Evolutionary conservation across 2,888 invertebrate genomes (phyloP).

Genomic region (Drosophila cracens): DNA sequence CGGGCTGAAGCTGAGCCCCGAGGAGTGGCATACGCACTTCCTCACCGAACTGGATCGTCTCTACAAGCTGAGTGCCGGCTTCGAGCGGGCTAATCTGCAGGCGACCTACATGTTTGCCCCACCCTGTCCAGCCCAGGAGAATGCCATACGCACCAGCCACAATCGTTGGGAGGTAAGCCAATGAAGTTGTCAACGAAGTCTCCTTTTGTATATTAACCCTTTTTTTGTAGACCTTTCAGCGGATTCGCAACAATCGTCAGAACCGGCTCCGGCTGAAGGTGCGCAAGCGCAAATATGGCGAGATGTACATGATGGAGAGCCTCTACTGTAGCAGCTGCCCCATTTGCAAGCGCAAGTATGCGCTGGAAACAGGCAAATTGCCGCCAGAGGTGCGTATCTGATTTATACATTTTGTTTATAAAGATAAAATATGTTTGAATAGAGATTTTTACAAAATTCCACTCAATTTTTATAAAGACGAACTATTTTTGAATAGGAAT

Average conservation of each 20-base stretch:
- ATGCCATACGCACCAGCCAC: constrained; percentile 85
- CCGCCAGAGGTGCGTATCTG: constrained; percentile 87
- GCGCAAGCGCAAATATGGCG: constrained; percentile 88
- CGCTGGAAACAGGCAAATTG: constrained; percentile 86
- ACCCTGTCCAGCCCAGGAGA: constrained; percentile 84
- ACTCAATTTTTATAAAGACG: not conserved
- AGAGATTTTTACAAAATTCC: not conserved
- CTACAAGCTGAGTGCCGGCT: constrained; percentile 87
- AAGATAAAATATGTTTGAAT: no score
- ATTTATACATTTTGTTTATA: not conserved
- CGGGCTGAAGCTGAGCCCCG: constrained; percentile 88
- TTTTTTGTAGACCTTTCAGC: constrained; percentile 87
- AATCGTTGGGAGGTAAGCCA: constrained; percentile 88
- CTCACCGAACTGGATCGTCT: constrained; percentile 89
- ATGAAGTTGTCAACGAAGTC: not conserved
- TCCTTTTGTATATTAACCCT: not conserved
- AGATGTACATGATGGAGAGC: constrained; percentile 85
- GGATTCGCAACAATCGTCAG: constrained; percentile 90
- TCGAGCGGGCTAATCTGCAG: constrained; percentile 84
- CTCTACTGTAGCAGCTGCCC: constrained; percentile 87
- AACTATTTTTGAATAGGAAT: no score
- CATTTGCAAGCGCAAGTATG: constrained; percentile 86
- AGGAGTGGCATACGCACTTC: constrained; percentile 89
- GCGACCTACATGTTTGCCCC: constrained; percentile 84
- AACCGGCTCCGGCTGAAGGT: constrained; percentile 89